Base-by-base conservation (phyloP, 1,140 invertebrate species). In the Macrobrachium rosenbergii region DNA sequence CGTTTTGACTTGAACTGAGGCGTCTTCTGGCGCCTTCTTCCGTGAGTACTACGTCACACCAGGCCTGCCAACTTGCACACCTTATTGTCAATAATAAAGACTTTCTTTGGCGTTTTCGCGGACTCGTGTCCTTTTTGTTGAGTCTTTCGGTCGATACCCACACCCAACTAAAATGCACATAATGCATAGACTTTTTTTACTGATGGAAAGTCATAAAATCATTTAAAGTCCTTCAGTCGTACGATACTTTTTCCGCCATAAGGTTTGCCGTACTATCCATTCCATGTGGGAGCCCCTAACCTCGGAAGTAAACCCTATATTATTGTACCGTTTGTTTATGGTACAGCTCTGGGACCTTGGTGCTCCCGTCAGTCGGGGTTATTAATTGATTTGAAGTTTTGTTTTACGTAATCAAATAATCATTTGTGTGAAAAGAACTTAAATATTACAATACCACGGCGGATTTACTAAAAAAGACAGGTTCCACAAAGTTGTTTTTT, bases 31-130 rank as follows among this genome's bases (percentile, higher is more conserved):
- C 78, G 78, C 78, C 78, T 80, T n/a, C 78, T 80, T n/a, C 73
- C 78, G 62, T 62, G 78, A 63, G 78, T 80, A 80, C 78, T 80
- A 80, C 78, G 78, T 80, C 78, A 80, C 78, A 37, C 12, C 78
- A 80, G 78, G 78, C 21, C 60, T 64, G 78, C 78, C 78, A 80
- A 80, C 78, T 1, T 1, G 1, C 1, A 37, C 28, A 37, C 28
- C 28, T 37, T 37, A 3, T 37, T 37, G 28, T 37, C 28, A 37
- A 37, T 37, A 37, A 37, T 37, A 37, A 37, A 37, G 28, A 3
- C 28, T 37, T 37, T 3, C 28, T 2, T 37, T 3, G 28, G 3
- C 28, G 28, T 37, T 37, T 3, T 37, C 28, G 28, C 3, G 28
- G 1, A 3, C 28, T 37, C 28, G 28, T 37, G 28, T 37, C 28